Base-by-base conservation (phyloP, 2,113 vertebrate genomes). In the Perognathus longimembris region DNA sequence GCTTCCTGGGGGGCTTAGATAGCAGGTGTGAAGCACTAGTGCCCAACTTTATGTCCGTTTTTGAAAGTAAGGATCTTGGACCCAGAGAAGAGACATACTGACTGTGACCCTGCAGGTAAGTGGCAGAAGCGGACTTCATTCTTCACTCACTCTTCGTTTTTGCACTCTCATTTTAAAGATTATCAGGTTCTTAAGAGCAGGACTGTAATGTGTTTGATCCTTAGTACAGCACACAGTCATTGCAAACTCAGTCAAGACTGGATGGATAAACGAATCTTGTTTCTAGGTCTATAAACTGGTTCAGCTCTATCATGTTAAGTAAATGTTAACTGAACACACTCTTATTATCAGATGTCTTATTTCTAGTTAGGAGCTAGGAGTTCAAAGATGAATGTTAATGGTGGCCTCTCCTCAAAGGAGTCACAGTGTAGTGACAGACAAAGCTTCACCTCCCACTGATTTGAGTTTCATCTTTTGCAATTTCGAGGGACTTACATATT, bases 251-350 rank as follows among this genome's bases (percentile, higher is more conserved):
- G 30, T 67, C 64, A 86, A 89, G 20, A 88, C n/a, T 59, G 79
- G 78, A 59, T 92, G 57, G 86, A 71, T 85, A 70, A 88, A 69
- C 10, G 0, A 69, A 50, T 54, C 50, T 38, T 40, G 10, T 45
- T 94, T 82, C 40, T 50, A 88, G 59, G 40, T 54, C 30, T 69
- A 34, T 54, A 28, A 34, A 57, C 15, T 73, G 28, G 15, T 32
- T 90, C 22, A 91, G 17, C 30, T 84, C 64, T 88, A 54, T 22
- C 36, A 38, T 89, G 8, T 10, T 81, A 95, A 89, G n/a, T 78
- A 77, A 80, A 81, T 14, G 84, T 5, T 90, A 57, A 74, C 14
- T 69, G 11, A 70, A 5, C 21, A 54, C 1, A 82, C 5, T 36
- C 61, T 67, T n/a, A 26, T 59, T 83, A 57, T 84, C 28, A 80